These are phyloP conservation scores for Orthosia incerta DNA, from an alignment of 2,888 invertebrate genomes.

Conservation along the genomic window DNA sequence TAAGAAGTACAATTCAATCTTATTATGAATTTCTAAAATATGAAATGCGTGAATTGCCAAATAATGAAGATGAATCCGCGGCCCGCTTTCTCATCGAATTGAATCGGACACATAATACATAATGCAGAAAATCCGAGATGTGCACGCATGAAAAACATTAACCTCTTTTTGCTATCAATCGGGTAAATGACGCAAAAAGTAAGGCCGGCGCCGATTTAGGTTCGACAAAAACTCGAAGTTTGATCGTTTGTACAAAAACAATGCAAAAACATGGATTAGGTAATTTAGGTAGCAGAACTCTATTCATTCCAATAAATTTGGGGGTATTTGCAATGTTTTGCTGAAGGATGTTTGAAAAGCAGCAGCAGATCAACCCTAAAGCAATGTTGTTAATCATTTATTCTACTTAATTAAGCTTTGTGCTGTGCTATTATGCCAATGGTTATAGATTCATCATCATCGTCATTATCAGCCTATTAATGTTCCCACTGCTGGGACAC, in stretches of 20 bases:
- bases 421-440: background rate
- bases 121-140: constrained; percentile 33
- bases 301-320: constrained; percentile 1
- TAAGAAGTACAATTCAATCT: background rate
- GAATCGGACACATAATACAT: constrained; percentile 22
- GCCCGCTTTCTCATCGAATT: constrained; percentile 21
- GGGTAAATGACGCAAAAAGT: constrained; percentile 40
- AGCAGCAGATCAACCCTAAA: too few relatives aligned
- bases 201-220: constrained; percentile 10
- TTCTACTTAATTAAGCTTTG: background rate
- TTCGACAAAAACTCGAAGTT: constrained; percentile 24
- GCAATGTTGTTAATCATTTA: background rate
- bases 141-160: constrained; percentile 52
- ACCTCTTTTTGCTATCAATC: constrained; percentile 48
- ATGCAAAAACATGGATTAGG: background rate
- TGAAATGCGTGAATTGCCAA: constrained; percentile 32
- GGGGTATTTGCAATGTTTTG: too few relatives aligned
- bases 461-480: too few relatives aligned
- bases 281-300: background rate
- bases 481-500: too few relatives aligned
- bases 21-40: constrained; percentile 16
- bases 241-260: constrained; percentile 24
- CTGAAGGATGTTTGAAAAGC: background rate
- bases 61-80: constrained; percentile 34
- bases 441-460: too few relatives aligned